phyloP scores from a whole-genome alignment of 2,797 vertebrate genomes.

The Malacoctenus gilli region DNA sequence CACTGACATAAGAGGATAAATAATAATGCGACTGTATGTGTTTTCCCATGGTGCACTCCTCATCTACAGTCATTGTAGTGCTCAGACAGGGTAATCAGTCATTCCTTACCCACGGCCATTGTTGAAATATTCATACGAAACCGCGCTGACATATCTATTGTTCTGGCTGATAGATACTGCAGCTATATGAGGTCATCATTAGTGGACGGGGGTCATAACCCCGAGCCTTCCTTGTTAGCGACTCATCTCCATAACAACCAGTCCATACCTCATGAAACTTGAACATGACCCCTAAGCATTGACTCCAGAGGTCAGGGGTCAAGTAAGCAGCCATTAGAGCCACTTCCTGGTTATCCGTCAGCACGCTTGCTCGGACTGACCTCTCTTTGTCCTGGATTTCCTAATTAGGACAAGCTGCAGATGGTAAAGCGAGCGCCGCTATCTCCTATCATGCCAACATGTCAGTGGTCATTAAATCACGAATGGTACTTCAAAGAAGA shows the following conservation, averaged over 20 bases:
- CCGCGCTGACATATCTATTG: slow-evolving; percentile 60
- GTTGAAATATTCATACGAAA: slow-evolving; percentile 70
- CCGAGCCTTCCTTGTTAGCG: slow-evolving; percentile 54
- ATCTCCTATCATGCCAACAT: slow-evolving; percentile 56
- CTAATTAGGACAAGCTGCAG: slow-evolving; percentile 65
- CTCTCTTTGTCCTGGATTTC: slow-evolving; percentile 79
- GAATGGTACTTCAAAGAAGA: slow-evolving; percentile 49
- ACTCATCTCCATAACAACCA: slow-evolving; percentile 65
- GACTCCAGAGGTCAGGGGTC: slow-evolving; percentile 81
- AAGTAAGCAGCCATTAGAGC: slow-evolving; percentile 83
- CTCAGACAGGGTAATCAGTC: slow-evolving; percentile 68
- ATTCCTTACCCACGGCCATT: slow-evolving; percentile 48
- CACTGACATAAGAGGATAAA: slow-evolving; percentile 50
- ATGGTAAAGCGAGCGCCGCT: slow-evolving; percentile 44
- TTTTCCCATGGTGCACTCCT: slow-evolving; percentile 53
- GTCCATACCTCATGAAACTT: slow-evolving; percentile 77
- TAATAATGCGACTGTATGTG: slow-evolving; percentile 55
- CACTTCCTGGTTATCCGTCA: slow-evolving; percentile 88
- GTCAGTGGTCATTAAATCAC: slow-evolving; percentile 60
- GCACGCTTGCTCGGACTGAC: slow-evolving; percentile 83
- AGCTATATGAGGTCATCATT: slow-evolving; percentile 68
- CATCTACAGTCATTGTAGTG: slow-evolving; percentile 58
- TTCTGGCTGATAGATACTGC: slow-evolving; percentile 63
- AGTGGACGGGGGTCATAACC: slow-evolving; percentile 60
- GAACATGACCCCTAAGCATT: slow-evolving; percentile 85